Percentiles rank a stretch among this genome's conserved stretches.
Evolutionary conservation across 2,888 invertebrate genomes (phyloP).

Genomic region (Pristionchus exspectatus): DNA sequence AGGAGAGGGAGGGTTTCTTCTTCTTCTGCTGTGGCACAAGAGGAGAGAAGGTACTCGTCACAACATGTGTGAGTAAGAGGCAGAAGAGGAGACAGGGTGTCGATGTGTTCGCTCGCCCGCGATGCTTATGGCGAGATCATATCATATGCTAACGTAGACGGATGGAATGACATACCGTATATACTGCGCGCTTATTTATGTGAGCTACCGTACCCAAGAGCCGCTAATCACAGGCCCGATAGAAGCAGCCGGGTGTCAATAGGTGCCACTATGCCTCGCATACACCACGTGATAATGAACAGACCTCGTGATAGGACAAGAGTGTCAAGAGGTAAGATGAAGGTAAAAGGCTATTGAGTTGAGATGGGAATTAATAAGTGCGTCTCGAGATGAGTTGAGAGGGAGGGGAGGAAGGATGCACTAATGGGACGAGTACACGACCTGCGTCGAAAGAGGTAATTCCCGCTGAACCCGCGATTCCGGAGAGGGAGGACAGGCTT

Average conservation of each 20-base stretch:
- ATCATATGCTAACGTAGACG: not conserved
- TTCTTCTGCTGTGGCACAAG: slow-evolving; percentile 17
- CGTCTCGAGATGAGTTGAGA: slow-evolving; percentile 21
- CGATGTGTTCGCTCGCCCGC: not conserved
- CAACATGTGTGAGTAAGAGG: slow-evolving; percentile 35
- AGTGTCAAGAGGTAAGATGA: not conserved
- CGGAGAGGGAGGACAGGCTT: not conserved
- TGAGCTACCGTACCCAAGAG: not conserved
- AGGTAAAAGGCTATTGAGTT: slow-evolving; percentile 31
- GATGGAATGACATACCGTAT: not conserved
- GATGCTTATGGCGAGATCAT: slow-evolving; percentile 9
- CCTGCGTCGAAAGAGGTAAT: not conserved
- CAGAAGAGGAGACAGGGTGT: not conserved
- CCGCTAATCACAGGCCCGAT: not conserved
- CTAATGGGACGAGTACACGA: slow-evolving; percentile 30
- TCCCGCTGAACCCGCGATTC: slow-evolving; percentile 12
- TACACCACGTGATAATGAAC: not conserved
- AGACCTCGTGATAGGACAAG: not conserved
- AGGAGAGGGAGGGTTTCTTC: slow-evolving; percentile 22
- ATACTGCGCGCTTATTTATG: not conserved
- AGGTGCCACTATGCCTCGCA: not conserved
- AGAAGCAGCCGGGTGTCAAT: not conserved
- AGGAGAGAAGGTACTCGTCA: slow-evolving; percentile 25
- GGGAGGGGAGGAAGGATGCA: slow-evolving; percentile 9
- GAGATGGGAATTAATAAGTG: slow-evolving; percentile 24